Evolutionary conservation across 1,140 invertebrate species (phyloP).

Genomic region (Cataglyphis hispanica): DNA sequence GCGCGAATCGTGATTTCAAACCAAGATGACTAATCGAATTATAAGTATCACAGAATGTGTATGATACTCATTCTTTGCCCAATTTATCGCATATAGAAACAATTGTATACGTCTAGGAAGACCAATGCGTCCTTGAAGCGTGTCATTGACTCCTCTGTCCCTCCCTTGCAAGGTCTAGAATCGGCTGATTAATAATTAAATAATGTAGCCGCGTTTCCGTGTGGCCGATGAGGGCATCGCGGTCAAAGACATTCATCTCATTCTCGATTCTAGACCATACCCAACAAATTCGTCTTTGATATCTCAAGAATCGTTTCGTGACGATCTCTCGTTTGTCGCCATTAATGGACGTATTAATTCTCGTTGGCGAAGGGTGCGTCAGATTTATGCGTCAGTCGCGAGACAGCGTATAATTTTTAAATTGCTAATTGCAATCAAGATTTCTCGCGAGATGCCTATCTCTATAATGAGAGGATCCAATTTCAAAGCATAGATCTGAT

Average conservation of each 20-base stretch:
- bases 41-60: slow-evolving; percentile 11
- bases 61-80: slow-evolving; percentile 9
- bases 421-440: slow-evolving; percentile 15
- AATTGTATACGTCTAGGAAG: not conserved
- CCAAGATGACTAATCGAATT: slow-evolving; percentile 43
- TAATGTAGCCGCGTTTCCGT: slow-evolving; percentile 44
- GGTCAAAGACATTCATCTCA: slow-evolving; percentile 70
- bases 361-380: slow-evolving; percentile 1
- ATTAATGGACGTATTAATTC: slow-evolving; percentile 32
- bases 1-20: slow-evolving; percentile 17
- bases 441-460: not conserved
- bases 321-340: slow-evolving; percentile 46
- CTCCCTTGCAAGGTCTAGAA: slow-evolving; percentile 47
- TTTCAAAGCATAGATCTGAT: slow-evolving; percentile 3
- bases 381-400: slow-evolving; percentile 10
- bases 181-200: slow-evolving; percentile 76
- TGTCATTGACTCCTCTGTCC: slow-evolving; percentile 69
- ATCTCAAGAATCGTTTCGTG: slow-evolving; percentile 20
- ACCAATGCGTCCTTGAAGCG: slow-evolving; percentile 55
- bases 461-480: not conserved
- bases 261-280: slow-evolving; percentile 62
- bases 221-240: slow-evolving; percentile 57
- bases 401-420: not conserved
- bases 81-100: not conserved
- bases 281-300: slow-evolving; percentile 2